phyloP scores from a whole-genome alignment of 2,888 invertebrate species.

The Coleophora deauratella region DNA sequence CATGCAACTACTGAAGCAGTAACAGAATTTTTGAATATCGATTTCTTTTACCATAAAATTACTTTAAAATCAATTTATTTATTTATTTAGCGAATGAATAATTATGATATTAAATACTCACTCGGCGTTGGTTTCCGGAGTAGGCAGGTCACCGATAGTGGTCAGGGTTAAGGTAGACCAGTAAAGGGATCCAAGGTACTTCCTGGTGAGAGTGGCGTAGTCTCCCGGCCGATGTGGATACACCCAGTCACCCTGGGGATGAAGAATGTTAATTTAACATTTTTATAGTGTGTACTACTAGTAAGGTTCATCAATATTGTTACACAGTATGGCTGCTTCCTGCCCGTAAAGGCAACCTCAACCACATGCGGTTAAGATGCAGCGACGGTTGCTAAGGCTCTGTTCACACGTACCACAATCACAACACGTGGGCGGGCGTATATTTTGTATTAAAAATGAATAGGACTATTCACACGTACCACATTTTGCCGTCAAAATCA shows the following conservation, averaged over 20 bases:
- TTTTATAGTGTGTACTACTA: neutral
- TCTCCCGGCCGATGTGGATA: conserved; percentile 91
- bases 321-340: neutral
- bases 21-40: no score
- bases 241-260: conserved; percentile 86
- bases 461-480: no score
- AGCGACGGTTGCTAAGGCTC: no score
- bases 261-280: conserved; percentile 5
- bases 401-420: no score
- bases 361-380: no score
- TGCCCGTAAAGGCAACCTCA: neutral
- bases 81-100: no score
- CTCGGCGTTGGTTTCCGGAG: conserved; percentile 97
- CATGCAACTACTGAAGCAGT: no score
- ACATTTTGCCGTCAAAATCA: no score
- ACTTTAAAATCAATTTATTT: no score
- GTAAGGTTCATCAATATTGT: neutral
- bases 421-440: no score
- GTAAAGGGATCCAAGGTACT: conserved; percentile 95
- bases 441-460: no score
- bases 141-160: conserved; percentile 96
- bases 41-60: no score
- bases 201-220: conserved; percentile 91
- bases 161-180: conserved; percentile 97
- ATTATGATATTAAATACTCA: conserved; percentile 74